Conservation (phyloP, 2,888 invertebrate genomes). For the Pomacea canaliculata region DNA sequence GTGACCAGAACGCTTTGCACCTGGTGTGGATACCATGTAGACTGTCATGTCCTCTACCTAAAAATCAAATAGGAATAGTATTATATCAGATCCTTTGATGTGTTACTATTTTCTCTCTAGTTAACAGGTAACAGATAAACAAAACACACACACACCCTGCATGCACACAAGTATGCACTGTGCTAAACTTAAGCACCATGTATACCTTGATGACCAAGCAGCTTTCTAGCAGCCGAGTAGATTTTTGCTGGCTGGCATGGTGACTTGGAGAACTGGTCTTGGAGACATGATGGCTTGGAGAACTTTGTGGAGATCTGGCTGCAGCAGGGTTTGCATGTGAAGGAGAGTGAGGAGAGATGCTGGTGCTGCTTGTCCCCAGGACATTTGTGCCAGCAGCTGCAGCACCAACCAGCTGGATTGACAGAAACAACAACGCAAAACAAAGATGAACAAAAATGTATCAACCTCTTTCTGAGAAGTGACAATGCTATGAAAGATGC, state of each 20-base stretch:
- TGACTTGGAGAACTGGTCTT: neutral
- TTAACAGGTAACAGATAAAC: too few relatives aligned
- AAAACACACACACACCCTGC: too few relatives aligned
- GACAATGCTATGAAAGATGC: too few relatives aligned
- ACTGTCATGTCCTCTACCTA: conserved; percentile 89
- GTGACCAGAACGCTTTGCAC: conserved; percentile 71
- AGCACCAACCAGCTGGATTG: too few relatives aligned
- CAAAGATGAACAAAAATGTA: too few relatives aligned
- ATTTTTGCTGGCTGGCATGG: conserved; percentile 25
- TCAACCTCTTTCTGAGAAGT: too few relatives aligned
- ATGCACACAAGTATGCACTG: too few relatives aligned
- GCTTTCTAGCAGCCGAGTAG: conserved; percentile 83
- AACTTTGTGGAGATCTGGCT: conserved; percentile 31
- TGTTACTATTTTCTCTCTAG: neutral
- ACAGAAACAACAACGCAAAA: too few relatives aligned
- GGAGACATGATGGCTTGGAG: conserved; percentile 29
- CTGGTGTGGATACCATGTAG: conserved; percentile 82
- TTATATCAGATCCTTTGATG: neutral
- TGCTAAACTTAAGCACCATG: too few relatives aligned
- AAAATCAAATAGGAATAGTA: neutral
- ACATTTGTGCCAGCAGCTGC: too few relatives aligned
- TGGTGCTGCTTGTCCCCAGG: conserved; percentile 5
- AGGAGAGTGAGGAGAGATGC: conserved; percentile 23
- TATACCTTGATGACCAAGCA: conserved; percentile 83
- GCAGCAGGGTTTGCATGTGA: conserved; percentile 20